Conservation (phyloP, 37 sponge, comb jelly and placozoan species). For the Oopsacas minuta region DNA sequence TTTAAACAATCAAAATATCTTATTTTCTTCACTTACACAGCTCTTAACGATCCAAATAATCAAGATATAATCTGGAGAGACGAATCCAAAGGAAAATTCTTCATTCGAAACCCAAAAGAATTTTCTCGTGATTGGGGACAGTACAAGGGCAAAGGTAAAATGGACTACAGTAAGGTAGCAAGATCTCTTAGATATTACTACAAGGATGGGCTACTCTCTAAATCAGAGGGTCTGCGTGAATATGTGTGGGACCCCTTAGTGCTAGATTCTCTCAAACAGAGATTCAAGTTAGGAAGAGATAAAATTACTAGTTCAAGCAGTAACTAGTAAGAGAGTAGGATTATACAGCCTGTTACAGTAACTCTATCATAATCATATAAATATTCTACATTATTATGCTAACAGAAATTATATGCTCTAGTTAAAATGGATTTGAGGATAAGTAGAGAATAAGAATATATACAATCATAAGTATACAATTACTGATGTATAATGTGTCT, state of each 20-base stretch:
- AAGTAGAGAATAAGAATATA: no score
- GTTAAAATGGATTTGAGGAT: no score
- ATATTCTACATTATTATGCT: no score
- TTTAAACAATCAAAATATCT: conserved; percentile 4
- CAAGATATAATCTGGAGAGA: neutral
- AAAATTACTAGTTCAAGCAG: neutral
- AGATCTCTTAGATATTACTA: neutral
- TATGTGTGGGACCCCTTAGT: neutral
- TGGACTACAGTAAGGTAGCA: neutral
- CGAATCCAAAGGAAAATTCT: neutral
- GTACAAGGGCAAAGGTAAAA: neutral
- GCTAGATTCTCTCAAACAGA: neutral
- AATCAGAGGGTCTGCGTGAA: neutral
- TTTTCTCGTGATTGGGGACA: neutral
- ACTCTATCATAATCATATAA: no score
- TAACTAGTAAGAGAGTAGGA: no score
- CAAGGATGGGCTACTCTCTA: neutral
- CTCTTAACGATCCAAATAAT: neutral
- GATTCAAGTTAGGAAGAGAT: neutral
- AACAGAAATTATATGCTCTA: no score
- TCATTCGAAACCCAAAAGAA: neutral
- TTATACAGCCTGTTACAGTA: no score
- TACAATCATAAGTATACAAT: no score
- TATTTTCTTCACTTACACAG: neutral
- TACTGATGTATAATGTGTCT: no score